Evolutionary conservation across 2,888 invertebrate genomes (phyloP).

Genomic region (Trichopoda pennipes): DNA sequence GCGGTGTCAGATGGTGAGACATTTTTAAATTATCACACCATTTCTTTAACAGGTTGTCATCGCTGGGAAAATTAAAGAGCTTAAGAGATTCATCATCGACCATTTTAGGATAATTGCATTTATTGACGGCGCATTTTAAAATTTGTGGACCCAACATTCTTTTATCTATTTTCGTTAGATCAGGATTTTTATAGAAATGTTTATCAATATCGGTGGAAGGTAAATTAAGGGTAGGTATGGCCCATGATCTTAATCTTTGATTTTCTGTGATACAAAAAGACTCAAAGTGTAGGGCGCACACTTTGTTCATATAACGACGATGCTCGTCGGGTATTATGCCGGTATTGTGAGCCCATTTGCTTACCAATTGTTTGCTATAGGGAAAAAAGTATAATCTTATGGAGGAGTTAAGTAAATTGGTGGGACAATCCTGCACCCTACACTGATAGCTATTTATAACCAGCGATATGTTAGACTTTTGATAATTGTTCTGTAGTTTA

Average conservation of each 20-base stretch:
- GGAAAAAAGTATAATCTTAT: constrained; percentile 74
- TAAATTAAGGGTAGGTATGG: constrained; percentile 74
- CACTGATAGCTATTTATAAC: constrained; percentile 68
- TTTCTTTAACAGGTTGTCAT: constrained; percentile 65
- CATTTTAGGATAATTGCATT: constrained; percentile 56
- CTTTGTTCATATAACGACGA: constrained; percentile 73
- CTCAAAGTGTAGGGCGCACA: constrained; percentile 77
- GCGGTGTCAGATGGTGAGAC: constrained; percentile 66
- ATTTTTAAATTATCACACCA: constrained; percentile 70
- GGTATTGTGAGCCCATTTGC: constrained; percentile 75
- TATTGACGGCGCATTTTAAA: constrained; percentile 65
- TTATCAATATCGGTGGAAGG: constrained; percentile 26
- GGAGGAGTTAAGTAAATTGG: constrained; percentile 68
- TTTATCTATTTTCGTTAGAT: constrained; percentile 57
- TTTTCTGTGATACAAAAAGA: constrained; percentile 70
- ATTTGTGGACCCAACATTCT: constrained; percentile 67
- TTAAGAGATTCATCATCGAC: constrained; percentile 57
- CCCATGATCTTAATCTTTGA: constrained; percentile 74
- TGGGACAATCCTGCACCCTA: constrained; percentile 62
- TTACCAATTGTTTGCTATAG: constrained; percentile 69
- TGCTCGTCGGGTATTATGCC: constrained; percentile 71
- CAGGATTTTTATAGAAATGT: constrained; percentile 66
- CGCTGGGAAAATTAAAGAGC: constrained; percentile 69
- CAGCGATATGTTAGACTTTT: constrained; percentile 64
- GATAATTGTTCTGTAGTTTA: constrained; percentile 57